Conservation (phyloP, 2,888 invertebrate species). For the Rotaria socialis region DNA sequence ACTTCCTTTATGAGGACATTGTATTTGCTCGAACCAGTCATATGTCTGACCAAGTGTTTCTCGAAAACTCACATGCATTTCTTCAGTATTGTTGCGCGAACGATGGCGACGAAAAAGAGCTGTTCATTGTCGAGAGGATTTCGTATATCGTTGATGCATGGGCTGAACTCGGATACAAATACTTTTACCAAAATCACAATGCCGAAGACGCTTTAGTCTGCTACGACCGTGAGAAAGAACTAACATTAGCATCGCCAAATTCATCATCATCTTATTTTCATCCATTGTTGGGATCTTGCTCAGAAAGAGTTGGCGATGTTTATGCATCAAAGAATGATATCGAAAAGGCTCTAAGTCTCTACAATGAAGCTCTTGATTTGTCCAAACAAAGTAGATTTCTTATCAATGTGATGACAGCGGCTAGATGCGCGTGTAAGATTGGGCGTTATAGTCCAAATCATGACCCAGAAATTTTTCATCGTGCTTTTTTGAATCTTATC, state of each 20-base stretch:
- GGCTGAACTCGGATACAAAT: background rate
- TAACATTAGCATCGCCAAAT: background rate
- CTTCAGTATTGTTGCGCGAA: background rate
- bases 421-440: background rate
- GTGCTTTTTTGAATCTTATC: background rate
- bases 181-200: background rate
- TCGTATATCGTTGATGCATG: background rate
- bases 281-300: background rate
- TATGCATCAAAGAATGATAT: background rate
- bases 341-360: background rate
- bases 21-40: background rate
- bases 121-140: background rate
- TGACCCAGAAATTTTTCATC: background rate
- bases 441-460: background rate
- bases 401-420: background rate
- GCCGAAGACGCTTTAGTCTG: background rate
- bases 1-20: background rate
- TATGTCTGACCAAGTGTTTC: background rate
- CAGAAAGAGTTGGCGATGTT: background rate
- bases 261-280: background rate
- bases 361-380: background rate
- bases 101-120: background rate
- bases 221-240: background rate
- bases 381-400: background rate
- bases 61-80: background rate